Base-by-base conservation (phyloP, 1,140 invertebrate species). In the Eulimnadia texana region DNA sequence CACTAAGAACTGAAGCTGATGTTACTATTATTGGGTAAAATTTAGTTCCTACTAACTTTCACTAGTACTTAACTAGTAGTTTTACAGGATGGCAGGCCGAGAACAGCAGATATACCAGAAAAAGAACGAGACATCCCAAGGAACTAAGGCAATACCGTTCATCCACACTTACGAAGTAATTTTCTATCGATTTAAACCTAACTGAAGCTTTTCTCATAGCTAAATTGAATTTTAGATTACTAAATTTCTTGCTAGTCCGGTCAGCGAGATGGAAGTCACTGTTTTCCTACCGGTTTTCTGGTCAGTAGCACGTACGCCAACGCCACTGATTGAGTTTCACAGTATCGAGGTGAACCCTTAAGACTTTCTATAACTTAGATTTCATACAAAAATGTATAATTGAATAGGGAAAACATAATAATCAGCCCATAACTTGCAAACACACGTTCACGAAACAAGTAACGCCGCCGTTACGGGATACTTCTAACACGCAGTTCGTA, bases 201-300 rank as follows among this genome's bases (percentile, higher is more conserved):
- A n/a, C n/a, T n/a, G n/a, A n/a, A n/a, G n/a, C n/a, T n/a, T n/a
- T n/a, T n/a, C n/a, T n/a, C n/a, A n/a, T n/a, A n/a, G n/a, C n/a
- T n/a, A n/a, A n/a, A n/a, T n/a, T n/a, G n/a, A n/a, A n/a, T 57
- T 27, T 49, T 29, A 58, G 55, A 19, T 58, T 22, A 42, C 42
- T 20, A 58, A 58, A 29, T n/a, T 28, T 16, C 55, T 33, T 22
- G n/a, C 55, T 58, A 58, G 55, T 58, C 55, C 55, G n/a, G 13
- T 58, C 2, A 58, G 13, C 10, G 19, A 25, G 10, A 42, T 58
- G 9, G 55, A 58, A 42, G n/a, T 58, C 42, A 42, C 23, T 3
- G 20, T 58, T 20, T 33, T 42, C 11, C 11, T 58, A 3, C 55
- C 55, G n/a, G n/a, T n/a, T n/a, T n/a, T n/a, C n/a, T n/a, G n/a